These are phyloP conservation scores for Lethrus apterus DNA, from an alignment of 1,140 invertebrate species.

Conservation along the genomic window DNA sequence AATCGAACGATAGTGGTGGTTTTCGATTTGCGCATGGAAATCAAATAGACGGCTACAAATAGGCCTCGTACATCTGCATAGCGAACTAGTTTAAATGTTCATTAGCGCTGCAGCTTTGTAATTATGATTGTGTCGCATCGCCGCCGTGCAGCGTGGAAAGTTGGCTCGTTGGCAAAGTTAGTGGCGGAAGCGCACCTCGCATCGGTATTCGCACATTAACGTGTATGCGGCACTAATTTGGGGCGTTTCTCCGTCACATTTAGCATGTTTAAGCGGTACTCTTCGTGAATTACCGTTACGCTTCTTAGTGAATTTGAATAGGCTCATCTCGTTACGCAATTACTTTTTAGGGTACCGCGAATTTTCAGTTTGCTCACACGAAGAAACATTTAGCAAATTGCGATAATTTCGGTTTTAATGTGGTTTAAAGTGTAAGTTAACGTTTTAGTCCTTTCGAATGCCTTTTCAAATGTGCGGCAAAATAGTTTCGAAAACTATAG, in stretches of 20 bases:
- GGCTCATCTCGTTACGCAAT: constrained; percentile 2
- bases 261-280: constrained; percentile 12
- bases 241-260: constrained; percentile 14
- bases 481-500: too few relatives aligned
- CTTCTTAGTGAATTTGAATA: constrained; percentile 13
- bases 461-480: too few relatives aligned
- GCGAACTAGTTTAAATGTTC: constrained; percentile 9
- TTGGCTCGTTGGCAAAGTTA: constrained; percentile 3
- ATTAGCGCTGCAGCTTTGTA: constrained; percentile 10
- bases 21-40: too few relatives aligned
- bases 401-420: too few relatives aligned
- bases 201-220: constrained; percentile 16
- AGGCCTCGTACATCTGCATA: constrained; percentile 5
- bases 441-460: too few relatives aligned
- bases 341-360: constrained; percentile 5
- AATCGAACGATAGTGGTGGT: too few relatives aligned
- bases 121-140: constrained; percentile 10
- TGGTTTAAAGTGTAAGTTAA: too few relatives aligned
- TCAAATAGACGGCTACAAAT: too few relatives aligned
- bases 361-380: too few relatives aligned
- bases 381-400: too few relatives aligned
- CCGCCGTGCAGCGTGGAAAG: constrained; percentile 5
- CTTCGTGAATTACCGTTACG: constrained; percentile 6
- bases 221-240: constrained; percentile 14
- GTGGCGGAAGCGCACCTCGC: constrained; percentile 12